Evolutionary conservation across 2,113 vertebrate species (phyloP).

Genomic region (Gymnarchus niloticus): DNA sequence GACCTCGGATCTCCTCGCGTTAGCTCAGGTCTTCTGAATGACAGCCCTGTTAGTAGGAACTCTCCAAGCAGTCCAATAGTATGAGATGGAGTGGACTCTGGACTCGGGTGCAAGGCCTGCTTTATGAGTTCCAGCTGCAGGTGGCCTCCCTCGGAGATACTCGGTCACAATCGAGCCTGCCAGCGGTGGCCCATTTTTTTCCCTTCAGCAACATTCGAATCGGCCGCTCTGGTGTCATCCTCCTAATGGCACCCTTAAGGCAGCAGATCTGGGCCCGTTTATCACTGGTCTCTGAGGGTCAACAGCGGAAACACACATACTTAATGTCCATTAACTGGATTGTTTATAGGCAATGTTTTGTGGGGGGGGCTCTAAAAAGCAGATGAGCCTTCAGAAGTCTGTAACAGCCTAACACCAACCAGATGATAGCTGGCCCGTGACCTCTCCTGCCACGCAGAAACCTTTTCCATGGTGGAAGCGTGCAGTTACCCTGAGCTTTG

Average conservation of each 20-base stretch:
- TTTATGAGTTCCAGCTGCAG: constrained; percentile 12
- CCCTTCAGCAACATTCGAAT: background rate
- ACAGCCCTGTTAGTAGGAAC: background rate
- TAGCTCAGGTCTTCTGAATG: background rate
- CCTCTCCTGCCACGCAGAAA: constrained; percentile 21
- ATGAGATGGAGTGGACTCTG: background rate
- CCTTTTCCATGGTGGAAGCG: constrained; percentile 39
- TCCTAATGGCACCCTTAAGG: background rate
- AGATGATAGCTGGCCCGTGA: constrained; percentile 49
- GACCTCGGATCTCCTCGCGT: background rate
- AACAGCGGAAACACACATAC: constrained; percentile 41
- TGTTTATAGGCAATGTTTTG: constrained; percentile 66
- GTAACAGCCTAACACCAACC: constrained; percentile 52
- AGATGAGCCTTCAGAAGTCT: constrained; percentile 39
- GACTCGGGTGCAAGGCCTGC: background rate
- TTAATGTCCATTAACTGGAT: constrained; percentile 46
- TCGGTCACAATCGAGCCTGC: background rate
- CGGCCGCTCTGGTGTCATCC: background rate
- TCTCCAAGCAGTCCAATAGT: background rate
- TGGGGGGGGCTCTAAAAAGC: constrained; percentile 53
- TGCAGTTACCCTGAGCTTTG: constrained; percentile 33
- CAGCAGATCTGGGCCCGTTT: constrained; percentile 47
- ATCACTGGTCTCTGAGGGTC: constrained; percentile 42
- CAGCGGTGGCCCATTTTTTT: background rate
- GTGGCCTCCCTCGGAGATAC: background rate